phyloP scores from a whole-genome alignment of 1,140 invertebrate genomes.

The Mycetomoellerius zeteki region DNA sequence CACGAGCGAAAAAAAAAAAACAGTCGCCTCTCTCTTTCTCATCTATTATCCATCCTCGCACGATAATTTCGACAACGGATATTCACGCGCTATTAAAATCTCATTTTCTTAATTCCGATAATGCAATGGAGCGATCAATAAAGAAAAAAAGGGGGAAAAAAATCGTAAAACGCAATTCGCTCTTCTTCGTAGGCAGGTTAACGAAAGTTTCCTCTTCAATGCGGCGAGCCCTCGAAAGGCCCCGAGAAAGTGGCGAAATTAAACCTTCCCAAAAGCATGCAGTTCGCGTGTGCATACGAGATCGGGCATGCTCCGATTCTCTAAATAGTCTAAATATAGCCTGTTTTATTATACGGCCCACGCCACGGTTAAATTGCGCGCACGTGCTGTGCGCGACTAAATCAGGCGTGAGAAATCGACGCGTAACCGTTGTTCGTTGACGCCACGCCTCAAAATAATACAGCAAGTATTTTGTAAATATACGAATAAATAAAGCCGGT shows the following conservation, averaged over 20 bases:
- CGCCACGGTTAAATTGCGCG: slow-evolving; percentile 17
- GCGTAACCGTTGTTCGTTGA: neutral
- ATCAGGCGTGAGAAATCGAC: slow-evolving; percentile 12
- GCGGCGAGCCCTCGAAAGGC: too few species aligned
- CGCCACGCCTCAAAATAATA: neutral
- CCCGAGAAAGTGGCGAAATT: neutral
- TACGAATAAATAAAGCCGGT: too few species aligned
- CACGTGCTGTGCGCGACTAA: slow-evolving; percentile 15
- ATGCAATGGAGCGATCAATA: neutral
- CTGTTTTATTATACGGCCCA: slow-evolving; percentile 10
- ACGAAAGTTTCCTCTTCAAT: neutral
- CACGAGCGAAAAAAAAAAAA: neutral
- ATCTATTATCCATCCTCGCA: slow-evolving; percentile 23
- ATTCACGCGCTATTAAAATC: slow-evolving; percentile 11
- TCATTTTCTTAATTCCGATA: slow-evolving; percentile 46
- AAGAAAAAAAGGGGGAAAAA: neutral
- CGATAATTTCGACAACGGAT: neutral
- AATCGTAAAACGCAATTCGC: neutral
- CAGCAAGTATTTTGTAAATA: neutral
- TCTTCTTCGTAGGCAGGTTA: neutral
- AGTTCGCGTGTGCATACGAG: slow-evolving; percentile 10
- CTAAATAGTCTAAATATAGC: slow-evolving; percentile 60
- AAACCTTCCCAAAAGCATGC: slow-evolving; percentile 37
- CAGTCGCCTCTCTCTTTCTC: neutral
- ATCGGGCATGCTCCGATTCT: slow-evolving; percentile 28